phyloP scores from a whole-genome alignment of 2,888 invertebrate genomes.

The Rhagonycha lutea region DNA sequence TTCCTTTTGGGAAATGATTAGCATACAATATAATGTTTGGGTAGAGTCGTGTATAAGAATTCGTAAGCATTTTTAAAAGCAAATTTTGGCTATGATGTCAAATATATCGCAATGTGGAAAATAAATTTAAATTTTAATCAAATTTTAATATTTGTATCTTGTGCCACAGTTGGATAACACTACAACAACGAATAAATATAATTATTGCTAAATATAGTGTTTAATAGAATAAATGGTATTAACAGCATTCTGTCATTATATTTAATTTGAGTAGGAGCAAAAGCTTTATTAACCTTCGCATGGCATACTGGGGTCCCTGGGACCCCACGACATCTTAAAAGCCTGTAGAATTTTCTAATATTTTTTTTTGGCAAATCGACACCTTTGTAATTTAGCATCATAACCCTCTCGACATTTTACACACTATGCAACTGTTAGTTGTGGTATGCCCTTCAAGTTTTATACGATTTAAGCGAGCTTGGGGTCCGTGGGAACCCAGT shows the following conservation, averaged over 20 bases:
- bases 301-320: too few relatives aligned
- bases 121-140: not conserved
- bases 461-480: too few relatives aligned
- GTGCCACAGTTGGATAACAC: not conserved
- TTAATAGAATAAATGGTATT: not conserved
- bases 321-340: too few relatives aligned
- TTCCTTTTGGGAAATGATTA: slow-evolving; percentile 11
- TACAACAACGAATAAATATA: not conserved
- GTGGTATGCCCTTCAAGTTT: too few relatives aligned
- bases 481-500: too few relatives aligned
- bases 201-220: not conserved
- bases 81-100: not conserved
- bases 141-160: not conserved
- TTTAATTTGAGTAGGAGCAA: not conserved
- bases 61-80: not conserved
- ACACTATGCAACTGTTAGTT: too few relatives aligned
- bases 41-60: not conserved
- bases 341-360: too few relatives aligned
- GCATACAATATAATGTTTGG: slow-evolving; percentile 10
- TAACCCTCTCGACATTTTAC: too few relatives aligned
- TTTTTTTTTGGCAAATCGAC: too few relatives aligned
- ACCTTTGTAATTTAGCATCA: too few relatives aligned
- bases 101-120: not conserved
- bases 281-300: too few relatives aligned
- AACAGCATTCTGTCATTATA: not conserved